Evolutionary conservation across 1,140 invertebrate genomes (phyloP).

Genomic region (Nasonia longicornis): DNA sequence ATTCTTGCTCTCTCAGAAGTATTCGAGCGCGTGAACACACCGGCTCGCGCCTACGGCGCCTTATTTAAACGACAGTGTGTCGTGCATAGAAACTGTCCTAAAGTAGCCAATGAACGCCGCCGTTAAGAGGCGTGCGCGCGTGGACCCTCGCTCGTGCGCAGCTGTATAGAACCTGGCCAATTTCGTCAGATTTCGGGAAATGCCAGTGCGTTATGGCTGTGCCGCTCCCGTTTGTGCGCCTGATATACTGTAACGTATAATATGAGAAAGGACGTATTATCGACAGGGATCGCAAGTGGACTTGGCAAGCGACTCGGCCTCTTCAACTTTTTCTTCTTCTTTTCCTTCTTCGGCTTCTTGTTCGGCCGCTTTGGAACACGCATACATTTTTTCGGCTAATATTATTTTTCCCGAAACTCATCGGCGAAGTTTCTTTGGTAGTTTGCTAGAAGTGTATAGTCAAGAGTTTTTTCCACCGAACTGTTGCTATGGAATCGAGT

Average conservation of each 20-base stretch:
- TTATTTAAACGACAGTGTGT: conserved; percentile 69
- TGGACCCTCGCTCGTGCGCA: background rate
- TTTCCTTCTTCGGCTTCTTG: background rate
- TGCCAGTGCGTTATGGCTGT: conserved; percentile 19
- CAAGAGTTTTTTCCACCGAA: conserved; percentile 12
- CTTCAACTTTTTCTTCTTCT: conserved; percentile 23
- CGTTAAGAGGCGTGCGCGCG: conserved; percentile 52
- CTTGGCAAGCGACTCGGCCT: conserved; percentile 60
- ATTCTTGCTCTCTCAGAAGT: conserved; percentile 7
- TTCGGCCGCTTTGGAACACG: too few relatives aligned
- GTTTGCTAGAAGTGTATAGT: background rate
- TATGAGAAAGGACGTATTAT: background rate
- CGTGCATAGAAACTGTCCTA: conserved; percentile 69
- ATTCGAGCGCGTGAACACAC: background rate
- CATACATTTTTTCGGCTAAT: too few relatives aligned
- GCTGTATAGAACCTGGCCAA: conserved; percentile 49
- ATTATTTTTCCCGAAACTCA: too few relatives aligned
- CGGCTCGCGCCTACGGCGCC: conserved; percentile 35
- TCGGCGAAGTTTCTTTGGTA: too few relatives aligned
- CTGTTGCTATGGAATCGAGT: background rate
- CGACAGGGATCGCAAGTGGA: conserved; percentile 54
- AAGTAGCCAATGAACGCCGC: conserved; percentile 70
- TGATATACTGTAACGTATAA: too few relatives aligned
- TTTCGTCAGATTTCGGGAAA: conserved; percentile 69
- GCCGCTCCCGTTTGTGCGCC: background rate